These are phyloP conservation scores for Bicyclus anynana DNA, from an alignment of 1,140 invertebrate genomes.

Conservation along the genomic window DNA sequence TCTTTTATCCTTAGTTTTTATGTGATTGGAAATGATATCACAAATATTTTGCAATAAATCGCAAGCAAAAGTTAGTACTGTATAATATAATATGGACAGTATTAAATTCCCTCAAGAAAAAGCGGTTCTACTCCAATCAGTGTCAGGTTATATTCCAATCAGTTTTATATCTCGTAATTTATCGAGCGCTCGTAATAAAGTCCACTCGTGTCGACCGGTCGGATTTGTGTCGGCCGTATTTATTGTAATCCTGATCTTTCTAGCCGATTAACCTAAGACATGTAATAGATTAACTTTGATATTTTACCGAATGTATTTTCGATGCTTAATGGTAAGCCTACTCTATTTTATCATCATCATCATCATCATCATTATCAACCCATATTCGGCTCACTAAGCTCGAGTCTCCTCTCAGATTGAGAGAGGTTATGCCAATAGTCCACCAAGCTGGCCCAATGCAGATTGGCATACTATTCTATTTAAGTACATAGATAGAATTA, in stretches of 20 bases:
- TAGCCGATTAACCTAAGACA: neutral
- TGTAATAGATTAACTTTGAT: neutral
- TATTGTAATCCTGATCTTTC: constrained; percentile 5
- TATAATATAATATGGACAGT: neutral
- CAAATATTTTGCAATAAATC: neutral
- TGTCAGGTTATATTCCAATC: constrained; percentile 6
- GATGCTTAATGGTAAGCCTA: neutral
- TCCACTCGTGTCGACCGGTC: neutral
- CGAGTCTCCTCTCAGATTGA: too few species aligned
- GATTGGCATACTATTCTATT: too few species aligned
- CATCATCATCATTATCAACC: too few species aligned
- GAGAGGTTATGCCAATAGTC: too few species aligned
- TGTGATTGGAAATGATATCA: too few species aligned
- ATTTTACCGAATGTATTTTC: neutral
- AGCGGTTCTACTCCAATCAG: neutral
- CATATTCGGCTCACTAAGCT: too few species aligned
- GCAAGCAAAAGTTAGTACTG: neutral
- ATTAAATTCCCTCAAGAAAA: neutral
- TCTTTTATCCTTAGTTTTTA: neutral
- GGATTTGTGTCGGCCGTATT: constrained; percentile 15
- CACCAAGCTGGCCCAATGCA: too few species aligned
- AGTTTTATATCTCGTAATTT: constrained; percentile 11
- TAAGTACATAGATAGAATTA: too few species aligned
- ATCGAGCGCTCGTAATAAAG: constrained; percentile 6
- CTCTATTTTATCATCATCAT: too few species aligned